These are phyloP conservation scores for Pelecanus crispus DNA, from an alignment of 2,113 vertebrate genomes.

Conservation along the genomic window DNA sequence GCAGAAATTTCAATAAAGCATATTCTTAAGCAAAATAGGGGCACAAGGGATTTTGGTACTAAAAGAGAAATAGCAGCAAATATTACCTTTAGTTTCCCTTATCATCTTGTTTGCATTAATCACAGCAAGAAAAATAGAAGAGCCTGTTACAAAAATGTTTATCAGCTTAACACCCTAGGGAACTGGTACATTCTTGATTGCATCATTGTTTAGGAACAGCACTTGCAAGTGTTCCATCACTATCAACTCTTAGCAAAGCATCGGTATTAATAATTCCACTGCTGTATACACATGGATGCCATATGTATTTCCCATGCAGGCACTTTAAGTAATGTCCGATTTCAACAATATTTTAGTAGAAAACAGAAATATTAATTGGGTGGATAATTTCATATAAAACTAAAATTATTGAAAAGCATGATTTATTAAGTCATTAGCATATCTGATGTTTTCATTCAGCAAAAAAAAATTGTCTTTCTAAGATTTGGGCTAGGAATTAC, in stretches of 20 bases:
- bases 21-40: background rate
- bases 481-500: background rate
- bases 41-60: background rate
- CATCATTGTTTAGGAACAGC: constrained; percentile 58
- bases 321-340: background rate
- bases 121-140: constrained; percentile 8
- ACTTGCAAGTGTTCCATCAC: constrained; percentile 12
- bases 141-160: constrained; percentile 34
- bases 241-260: background rate
- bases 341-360: constrained; percentile 5
- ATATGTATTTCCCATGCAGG: background rate
- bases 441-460: background rate
- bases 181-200: background rate
- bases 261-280: background rate
- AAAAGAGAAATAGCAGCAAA: constrained; percentile 1
- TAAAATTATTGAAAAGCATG: background rate
- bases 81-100: background rate
- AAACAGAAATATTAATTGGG: background rate
- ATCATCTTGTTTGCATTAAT: constrained; percentile 28
- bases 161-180: background rate
- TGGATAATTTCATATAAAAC: constrained; percentile 13
- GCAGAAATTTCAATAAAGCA: background rate
- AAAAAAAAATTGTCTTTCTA: background rate
- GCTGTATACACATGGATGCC: constrained; percentile 30
- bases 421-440: background rate